Evolutionary conservation across 2,797 vertebrate genomes (phyloP).

Genomic region (Hydrophis major): DNA sequence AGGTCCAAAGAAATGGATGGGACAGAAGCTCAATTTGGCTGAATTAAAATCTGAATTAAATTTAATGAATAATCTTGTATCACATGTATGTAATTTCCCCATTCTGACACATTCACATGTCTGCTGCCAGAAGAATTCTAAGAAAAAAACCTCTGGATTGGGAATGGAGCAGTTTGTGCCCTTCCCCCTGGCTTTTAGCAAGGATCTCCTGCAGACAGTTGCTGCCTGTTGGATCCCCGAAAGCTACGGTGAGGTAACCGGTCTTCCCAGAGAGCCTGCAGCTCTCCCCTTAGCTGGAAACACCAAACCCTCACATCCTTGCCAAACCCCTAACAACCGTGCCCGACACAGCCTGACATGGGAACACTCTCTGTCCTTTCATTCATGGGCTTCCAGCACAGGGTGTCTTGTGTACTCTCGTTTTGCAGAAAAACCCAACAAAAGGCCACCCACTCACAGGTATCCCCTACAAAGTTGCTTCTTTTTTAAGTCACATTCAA

Average conservation of each 20-base stretch:
- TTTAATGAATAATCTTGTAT: background rate
- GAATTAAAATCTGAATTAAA: background rate
- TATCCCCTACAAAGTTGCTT: background rate
- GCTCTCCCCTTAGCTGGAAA: background rate
- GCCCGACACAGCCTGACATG: background rate
- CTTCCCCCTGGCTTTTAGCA: too few relatives aligned
- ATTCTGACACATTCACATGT: background rate
- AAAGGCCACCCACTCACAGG: background rate
- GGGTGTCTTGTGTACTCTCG: background rate
- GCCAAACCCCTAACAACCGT: background rate
- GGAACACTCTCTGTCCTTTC: background rate
- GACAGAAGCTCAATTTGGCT: background rate
- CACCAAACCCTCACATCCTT: background rate
- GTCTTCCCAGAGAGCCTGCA: background rate
- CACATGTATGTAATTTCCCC: background rate
- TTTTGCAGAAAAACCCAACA: conserved; percentile 3
- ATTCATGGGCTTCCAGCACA: accelerated
- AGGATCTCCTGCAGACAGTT: too few relatives aligned
- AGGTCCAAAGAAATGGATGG: background rate
- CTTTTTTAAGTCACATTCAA: background rate
- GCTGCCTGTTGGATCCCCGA: background rate
- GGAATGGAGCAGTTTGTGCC: background rate
- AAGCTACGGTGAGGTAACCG: background rate
- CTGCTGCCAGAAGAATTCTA: background rate
- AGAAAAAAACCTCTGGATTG: background rate